phyloP scores from a whole-genome alignment of 1,140 invertebrate species.

The Doryteuthis pealeii region DNA sequence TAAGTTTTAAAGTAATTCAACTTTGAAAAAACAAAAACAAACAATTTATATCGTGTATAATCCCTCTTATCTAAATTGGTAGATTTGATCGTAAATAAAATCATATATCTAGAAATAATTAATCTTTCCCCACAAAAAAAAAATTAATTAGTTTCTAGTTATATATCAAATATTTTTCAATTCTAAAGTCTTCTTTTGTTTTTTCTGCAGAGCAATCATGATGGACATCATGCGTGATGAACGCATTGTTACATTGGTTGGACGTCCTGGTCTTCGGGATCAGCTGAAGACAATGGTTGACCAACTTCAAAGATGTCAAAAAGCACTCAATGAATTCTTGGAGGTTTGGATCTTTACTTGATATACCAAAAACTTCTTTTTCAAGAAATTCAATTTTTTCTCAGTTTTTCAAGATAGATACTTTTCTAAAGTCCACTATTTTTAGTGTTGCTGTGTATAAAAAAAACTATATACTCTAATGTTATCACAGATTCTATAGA shows the following conservation, averaged over 20 bases:
- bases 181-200: not conserved
- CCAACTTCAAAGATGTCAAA: conserved; percentile 87
- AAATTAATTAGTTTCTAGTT: too few species aligned
- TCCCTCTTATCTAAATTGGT: too few species aligned
- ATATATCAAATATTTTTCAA: too few species aligned
- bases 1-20: too few species aligned
- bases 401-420: not conserved
- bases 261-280: conserved; percentile 74
- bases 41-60: too few species aligned
- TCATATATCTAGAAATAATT: too few species aligned
- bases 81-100: too few species aligned
- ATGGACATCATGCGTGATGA: conserved; percentile 75
- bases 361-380: not conserved
- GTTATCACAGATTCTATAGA: too few species aligned
- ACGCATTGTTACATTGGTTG: conserved; percentile 77
- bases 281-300: conserved; percentile 81
- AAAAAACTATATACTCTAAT: too few species aligned
- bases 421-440: not conserved
- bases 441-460: not conserved
- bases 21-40: too few species aligned
- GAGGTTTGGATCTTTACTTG: conserved; percentile 68
- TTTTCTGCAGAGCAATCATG: conserved; percentile 58
- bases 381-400: not conserved
- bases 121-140: too few species aligned
- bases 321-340: conserved; percentile 91